phyloP scores from a whole-genome alignment of 2,888 invertebrate species.

The Drosophila antonietae region DNA sequence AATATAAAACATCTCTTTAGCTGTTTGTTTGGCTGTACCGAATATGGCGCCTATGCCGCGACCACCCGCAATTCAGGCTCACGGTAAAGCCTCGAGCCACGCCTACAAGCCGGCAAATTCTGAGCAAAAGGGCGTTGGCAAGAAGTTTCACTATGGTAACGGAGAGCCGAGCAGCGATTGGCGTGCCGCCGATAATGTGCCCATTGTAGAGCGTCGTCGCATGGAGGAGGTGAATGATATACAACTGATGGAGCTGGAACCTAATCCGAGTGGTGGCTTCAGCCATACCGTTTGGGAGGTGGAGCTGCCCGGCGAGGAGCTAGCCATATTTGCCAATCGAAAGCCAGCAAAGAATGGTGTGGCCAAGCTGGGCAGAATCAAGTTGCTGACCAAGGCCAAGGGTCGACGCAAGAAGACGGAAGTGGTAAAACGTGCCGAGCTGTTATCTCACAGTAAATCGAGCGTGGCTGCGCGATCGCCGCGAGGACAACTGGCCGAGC shows the following conservation, averaged over 20 bases:
- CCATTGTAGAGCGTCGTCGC: slow-evolving; percentile 57
- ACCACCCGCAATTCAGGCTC: not conserved
- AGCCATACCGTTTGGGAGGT: slow-evolving; percentile 63
- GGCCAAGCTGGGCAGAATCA: slow-evolving; percentile 42
- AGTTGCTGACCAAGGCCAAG: slow-evolving; percentile 21
- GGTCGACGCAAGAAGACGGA: slow-evolving; percentile 17
- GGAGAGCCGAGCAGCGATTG: slow-evolving; percentile 46
- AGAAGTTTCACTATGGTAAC: slow-evolving; percentile 43
- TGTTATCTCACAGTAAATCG: not conserved
- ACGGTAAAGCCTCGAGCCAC: not conserved
- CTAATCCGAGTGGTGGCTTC: slow-evolving; percentile 21
- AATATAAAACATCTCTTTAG: slow-evolving; percentile 12
- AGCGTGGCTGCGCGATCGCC: not conserved
- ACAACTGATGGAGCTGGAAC: slow-evolving; percentile 50
- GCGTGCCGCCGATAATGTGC: slow-evolving; percentile 53
- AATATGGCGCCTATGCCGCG: slow-evolving; percentile 30
- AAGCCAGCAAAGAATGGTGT: not conserved
- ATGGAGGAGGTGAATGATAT: slow-evolving; percentile 38
- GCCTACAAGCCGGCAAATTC: not conserved
- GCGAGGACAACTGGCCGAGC: not conserved
- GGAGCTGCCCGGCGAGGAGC: slow-evolving; percentile 27
- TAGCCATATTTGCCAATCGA: not conserved
- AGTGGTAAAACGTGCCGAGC: not conserved
- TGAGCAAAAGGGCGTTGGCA: not conserved
- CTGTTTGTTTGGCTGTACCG: slow-evolving; percentile 12